phyloP scores from a whole-genome alignment of 2,888 invertebrate genomes.

The Latheticus oryzae region DNA sequence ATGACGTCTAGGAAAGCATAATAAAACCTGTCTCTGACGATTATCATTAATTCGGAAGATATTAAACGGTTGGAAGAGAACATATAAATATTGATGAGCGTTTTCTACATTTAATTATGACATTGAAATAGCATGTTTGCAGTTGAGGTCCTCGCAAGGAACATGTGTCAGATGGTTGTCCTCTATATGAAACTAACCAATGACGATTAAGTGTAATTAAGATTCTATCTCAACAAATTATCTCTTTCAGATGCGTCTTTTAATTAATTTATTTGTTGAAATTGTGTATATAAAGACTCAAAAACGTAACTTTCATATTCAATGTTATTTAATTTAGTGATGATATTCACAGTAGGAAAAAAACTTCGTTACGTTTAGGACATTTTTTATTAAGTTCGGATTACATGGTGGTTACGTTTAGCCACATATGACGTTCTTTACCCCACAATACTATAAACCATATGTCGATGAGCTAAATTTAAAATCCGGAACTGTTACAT shows the following conservation, averaged over 20 bases:
- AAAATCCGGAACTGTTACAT: constrained; percentile 20
- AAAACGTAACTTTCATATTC: no score
- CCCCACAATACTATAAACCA: constrained; percentile 17
- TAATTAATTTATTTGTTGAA: constrained; percentile 41
- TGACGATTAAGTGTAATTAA: constrained; percentile 38
- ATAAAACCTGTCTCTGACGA: constrained; percentile 24
- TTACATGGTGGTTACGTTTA: constrained; percentile 3
- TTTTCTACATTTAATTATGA: constrained; percentile 42
- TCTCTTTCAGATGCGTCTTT: constrained; percentile 32
- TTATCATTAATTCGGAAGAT: constrained; percentile 27
- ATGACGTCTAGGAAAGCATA: constrained; percentile 10
- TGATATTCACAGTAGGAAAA: no score
- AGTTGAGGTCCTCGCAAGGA: constrained; percentile 38
- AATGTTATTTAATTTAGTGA: no score
- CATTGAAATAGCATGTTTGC: constrained; percentile 37
- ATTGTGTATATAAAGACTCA: no score
- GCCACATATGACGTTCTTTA: constrained; percentile 10
- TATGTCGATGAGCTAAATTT: constrained; percentile 25
- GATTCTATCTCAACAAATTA: constrained; percentile 45
- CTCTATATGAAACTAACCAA: constrained; percentile 17
- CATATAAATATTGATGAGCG: constrained; percentile 43
- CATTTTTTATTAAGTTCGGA: no score
- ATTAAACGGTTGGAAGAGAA: constrained; percentile 23
- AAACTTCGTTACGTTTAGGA: neutral
- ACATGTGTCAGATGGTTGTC: constrained; percentile 41